Conservation (phyloP, 2,888 invertebrate species). For the Drosophila lacicola region DNA sequence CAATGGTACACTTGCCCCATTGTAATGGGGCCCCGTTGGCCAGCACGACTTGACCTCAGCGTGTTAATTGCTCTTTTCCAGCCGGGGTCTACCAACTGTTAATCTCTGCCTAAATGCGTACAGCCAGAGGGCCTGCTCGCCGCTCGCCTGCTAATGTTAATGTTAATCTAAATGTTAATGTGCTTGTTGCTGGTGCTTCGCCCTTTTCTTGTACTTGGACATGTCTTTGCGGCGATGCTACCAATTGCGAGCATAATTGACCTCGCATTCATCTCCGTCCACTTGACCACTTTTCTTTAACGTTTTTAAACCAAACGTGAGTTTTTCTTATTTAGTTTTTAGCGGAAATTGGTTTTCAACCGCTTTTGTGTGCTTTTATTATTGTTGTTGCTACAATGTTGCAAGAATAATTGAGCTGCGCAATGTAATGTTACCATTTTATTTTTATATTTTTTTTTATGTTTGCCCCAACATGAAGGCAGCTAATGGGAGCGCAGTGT, state of each 20-base stretch:
- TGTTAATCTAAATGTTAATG: constrained; percentile 48
- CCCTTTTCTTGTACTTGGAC: constrained; percentile 40
- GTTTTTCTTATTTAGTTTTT: constrained; percentile 19
- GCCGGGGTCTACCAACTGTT: constrained; percentile 48
- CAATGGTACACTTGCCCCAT: constrained; percentile 31
- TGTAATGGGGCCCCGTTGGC: constrained; percentile 59
- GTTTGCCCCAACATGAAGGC: background rate
- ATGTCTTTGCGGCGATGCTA: constrained; percentile 44
- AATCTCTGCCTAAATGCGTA: constrained; percentile 62
- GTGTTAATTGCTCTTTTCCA: constrained; percentile 68
- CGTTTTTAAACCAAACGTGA: constrained; percentile 7
- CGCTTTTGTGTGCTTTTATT: constrained; percentile 9
- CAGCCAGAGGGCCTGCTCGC: constrained; percentile 33
- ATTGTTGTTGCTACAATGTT: constrained; percentile 21
- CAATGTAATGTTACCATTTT: constrained; percentile 2
- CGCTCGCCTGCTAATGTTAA: constrained; percentile 26
- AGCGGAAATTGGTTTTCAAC: constrained; percentile 42
- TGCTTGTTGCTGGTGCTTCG: constrained; percentile 13
- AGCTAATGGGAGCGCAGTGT: constrained; percentile 14
- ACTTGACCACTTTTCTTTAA: constrained; percentile 43
- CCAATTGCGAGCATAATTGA: constrained; percentile 61
- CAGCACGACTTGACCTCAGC: constrained; percentile 67
- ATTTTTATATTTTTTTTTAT: background rate
- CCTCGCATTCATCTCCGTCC: constrained; percentile 58
- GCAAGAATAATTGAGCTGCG: constrained; percentile 30